These are phyloP conservation scores for Caenorhabditis macrosperma DNA, from an alignment of 2,888 invertebrate species.

Conservation along the genomic window DNA sequence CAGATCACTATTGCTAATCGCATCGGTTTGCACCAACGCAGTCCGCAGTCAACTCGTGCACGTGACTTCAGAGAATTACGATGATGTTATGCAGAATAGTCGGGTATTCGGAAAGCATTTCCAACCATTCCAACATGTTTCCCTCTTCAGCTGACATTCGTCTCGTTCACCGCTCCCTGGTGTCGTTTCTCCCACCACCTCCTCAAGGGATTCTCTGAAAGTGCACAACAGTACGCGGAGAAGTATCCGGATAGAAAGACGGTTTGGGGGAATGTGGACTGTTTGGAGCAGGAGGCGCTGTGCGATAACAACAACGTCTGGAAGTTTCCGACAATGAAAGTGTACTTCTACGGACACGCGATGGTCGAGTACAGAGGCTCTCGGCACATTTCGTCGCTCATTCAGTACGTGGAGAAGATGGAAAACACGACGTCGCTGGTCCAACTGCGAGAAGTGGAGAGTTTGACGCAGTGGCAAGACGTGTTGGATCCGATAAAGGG, in stretches of 20 bases:
- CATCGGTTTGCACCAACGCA: not conserved
- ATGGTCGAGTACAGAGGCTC: conserved; percentile 40
- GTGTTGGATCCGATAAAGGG: conserved; percentile 9
- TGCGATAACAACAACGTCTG: not conserved
- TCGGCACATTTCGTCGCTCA: conserved; percentile 4
- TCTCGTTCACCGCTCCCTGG: conserved; percentile 41
- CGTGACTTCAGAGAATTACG: conserved; percentile 20
- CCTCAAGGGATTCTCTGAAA: not conserved
- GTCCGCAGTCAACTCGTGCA: not conserved
- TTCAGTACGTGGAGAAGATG: conserved; percentile 36
- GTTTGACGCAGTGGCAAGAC: conserved; percentile 42
- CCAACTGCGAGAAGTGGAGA: conserved; percentile 24
- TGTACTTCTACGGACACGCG: conserved; percentile 38
- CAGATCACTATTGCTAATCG: conserved; percentile 19
- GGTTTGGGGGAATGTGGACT: conserved; percentile 49
- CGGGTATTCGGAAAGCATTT: too few species aligned
- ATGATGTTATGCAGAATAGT: conserved; percentile 33
- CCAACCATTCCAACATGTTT: too few species aligned
- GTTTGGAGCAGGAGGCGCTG: not conserved
- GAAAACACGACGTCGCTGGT: conserved; percentile 33
- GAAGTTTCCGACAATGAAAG: conserved; percentile 53
- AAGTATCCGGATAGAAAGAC: conserved; percentile 45
- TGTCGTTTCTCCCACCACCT: conserved; percentile 32
- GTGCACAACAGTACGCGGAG: conserved; percentile 9
- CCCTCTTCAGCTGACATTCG: conserved; percentile 29